phyloP scores from a whole-genome alignment of 2,888 invertebrate species.

The Rhaphigaster nebulosa region DNA sequence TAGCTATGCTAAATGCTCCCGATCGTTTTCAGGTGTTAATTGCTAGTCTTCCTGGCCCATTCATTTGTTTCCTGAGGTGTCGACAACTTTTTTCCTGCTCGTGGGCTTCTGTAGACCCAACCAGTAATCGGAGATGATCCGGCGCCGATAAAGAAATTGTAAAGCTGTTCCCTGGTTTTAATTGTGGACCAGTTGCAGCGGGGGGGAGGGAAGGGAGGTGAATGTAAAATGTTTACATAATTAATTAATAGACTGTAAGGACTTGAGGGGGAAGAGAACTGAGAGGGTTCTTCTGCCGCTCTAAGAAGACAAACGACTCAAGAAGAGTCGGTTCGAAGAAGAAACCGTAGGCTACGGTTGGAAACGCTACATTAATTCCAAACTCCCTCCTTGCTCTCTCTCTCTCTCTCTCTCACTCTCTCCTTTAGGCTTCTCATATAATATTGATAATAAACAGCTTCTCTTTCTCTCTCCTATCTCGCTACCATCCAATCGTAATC shows the following conservation, averaged over 20 bases:
- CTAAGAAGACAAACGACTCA: constrained; percentile 46
- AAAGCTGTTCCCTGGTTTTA: neutral
- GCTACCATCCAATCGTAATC: neutral
- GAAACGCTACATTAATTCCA: constrained; percentile 43
- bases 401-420: constrained; percentile 22
- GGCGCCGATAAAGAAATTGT: neutral
- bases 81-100: neutral
- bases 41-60: neutral
- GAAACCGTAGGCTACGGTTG: constrained; percentile 15
- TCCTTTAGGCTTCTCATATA: neutral
- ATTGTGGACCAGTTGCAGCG: neutral
- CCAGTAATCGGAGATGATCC: neutral
- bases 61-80: neutral
- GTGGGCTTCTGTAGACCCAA: neutral
- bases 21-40: neutral
- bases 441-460: constrained; percentile 26
- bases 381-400: neutral
- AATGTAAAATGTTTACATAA: constrained; percentile 38
- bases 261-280: neutral
- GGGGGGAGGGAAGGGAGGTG: neutral
- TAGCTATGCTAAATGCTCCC: neutral
- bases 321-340: constrained; percentile 11
- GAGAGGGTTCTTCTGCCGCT: constrained; percentile 15
- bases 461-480: neutral
- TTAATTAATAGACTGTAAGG: constrained; percentile 35